These are phyloP conservation scores for Chelonus insularis DNA, from an alignment of 1,140 invertebrate genomes.

Conservation along the genomic window DNA sequence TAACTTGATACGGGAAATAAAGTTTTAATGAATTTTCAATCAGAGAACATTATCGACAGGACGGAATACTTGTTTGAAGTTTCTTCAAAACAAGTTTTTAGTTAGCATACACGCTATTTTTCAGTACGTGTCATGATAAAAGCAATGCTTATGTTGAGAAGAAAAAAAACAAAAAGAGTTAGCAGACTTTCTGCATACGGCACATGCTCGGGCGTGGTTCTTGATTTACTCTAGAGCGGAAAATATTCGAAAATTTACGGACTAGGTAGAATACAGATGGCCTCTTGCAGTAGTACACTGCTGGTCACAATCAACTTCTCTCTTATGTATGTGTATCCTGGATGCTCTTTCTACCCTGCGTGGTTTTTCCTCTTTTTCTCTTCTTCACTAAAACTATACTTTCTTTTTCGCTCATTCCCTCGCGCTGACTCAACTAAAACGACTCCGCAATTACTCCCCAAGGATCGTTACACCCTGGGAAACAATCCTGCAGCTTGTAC, in stretches of 20 bases:
- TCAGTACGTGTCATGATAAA: slow-evolving; percentile 1
- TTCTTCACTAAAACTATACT: neutral
- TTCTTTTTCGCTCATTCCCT: slow-evolving; percentile 35
- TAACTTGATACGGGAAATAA: too few species aligned
- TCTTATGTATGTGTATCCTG: neutral
- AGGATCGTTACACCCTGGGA: slow-evolving; percentile 46
- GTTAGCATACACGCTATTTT: neutral
- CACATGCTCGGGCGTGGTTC: slow-evolving; percentile 27
- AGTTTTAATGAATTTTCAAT: too few species aligned
- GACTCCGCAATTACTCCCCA: slow-evolving; percentile 50
- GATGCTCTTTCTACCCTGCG: neutral
- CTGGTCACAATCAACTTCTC: neutral
- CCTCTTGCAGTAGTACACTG: slow-evolving; percentile 30
- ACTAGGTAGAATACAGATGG: slow-evolving; percentile 39
- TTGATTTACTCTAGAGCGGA: slow-evolving; percentile 43
- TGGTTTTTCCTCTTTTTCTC: neutral
- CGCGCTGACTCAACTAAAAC: slow-evolving; percentile 51
- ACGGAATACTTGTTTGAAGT: too few species aligned
- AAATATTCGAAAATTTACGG: slow-evolving; percentile 55
- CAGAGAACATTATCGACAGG: too few species aligned
- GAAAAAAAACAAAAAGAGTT: slow-evolving; percentile 21
- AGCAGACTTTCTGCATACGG: slow-evolving; percentile 37
- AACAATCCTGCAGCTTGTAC: slow-evolving; percentile 45
- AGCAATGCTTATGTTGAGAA: neutral
- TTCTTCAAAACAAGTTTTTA: slow-evolving; percentile 10